A percentile compares a stretch with the other conserved stretches of the same genome.
Evolutionary conservation across 2,797 vertebrate species (phyloP).

Genomic region (Garrulus glandarius): DNA sequence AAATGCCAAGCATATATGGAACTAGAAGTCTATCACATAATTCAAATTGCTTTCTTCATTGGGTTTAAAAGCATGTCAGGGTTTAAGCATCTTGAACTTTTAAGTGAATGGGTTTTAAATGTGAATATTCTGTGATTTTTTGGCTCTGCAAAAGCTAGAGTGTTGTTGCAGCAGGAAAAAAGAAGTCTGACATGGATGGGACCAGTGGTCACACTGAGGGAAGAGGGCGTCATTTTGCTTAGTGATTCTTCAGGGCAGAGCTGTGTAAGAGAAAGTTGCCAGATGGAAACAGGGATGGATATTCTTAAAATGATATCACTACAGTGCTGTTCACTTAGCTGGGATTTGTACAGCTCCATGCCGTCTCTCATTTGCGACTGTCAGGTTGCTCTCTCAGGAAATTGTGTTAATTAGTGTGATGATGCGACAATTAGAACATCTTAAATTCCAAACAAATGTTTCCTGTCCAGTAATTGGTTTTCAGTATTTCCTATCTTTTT

Average conservation of each 20-base stretch:
- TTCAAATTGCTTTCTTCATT: neutral
- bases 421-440: neutral
- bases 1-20: neutral
- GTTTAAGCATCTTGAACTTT: neutral
- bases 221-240: neutral
- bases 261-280: neutral
- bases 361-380: neutral
- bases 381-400: neutral
- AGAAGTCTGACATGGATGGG: neutral
- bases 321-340: neutral
- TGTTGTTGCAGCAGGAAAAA: neutral
- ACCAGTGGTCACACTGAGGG: neutral
- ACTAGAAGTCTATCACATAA: neutral
- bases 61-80: neutral
- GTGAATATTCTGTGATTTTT: neutral
- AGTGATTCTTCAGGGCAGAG: neutral
- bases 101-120: neutral
- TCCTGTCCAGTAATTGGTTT: neutral
- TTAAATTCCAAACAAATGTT: neutral
- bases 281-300: neutral
- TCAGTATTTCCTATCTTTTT: neutral
- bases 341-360: neutral
- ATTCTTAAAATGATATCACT: neutral
- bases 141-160: neutral
- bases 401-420: neutral